Percentiles rank a stretch among this genome's conserved stretches.
Evolutionary conservation across 2,888 invertebrate genomes (phyloP).

Genomic region (Miltochrista miniata): DNA sequence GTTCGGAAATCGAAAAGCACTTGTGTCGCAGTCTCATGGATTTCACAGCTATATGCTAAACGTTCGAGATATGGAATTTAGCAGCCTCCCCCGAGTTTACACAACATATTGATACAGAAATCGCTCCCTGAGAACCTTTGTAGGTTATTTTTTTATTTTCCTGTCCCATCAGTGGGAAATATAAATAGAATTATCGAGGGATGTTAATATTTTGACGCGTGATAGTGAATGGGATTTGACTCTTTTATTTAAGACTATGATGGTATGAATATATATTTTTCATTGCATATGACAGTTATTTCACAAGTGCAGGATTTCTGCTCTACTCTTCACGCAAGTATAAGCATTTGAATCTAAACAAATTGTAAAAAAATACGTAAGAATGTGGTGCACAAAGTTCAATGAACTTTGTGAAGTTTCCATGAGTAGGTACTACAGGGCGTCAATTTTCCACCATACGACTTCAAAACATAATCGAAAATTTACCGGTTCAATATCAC

Average conservation of each 20-base stretch:
- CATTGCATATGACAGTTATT: too few species aligned
- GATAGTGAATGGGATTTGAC: conserved; percentile 30
- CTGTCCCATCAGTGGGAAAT: conserved; percentile 67
- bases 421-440: too few species aligned
- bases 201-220: conserved; percentile 38
- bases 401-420: too few species aligned
- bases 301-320: too few species aligned
- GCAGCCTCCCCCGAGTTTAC: conserved; percentile 69
- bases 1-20: conserved; percentile 44
- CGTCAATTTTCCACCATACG: too few species aligned
- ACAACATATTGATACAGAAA: conserved; percentile 62
- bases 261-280: neutral
- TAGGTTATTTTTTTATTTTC: conserved; percentile 54
- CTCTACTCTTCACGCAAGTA: too few species aligned
- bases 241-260: conserved; percentile 7
- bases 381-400: too few species aligned
- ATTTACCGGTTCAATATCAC: too few species aligned
- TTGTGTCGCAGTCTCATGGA: conserved; percentile 45
- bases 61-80: conserved; percentile 79
- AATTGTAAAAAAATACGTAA: too few species aligned
- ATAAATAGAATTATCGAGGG: conserved; percentile 68
- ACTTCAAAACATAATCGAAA: too few species aligned
- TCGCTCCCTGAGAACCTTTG: conserved; percentile 62
- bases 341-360: too few species aligned
- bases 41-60: conserved; percentile 59